Base-by-base conservation (phyloP, 2,888 invertebrate genomes). In the Agrilus biguttatus region DNA sequence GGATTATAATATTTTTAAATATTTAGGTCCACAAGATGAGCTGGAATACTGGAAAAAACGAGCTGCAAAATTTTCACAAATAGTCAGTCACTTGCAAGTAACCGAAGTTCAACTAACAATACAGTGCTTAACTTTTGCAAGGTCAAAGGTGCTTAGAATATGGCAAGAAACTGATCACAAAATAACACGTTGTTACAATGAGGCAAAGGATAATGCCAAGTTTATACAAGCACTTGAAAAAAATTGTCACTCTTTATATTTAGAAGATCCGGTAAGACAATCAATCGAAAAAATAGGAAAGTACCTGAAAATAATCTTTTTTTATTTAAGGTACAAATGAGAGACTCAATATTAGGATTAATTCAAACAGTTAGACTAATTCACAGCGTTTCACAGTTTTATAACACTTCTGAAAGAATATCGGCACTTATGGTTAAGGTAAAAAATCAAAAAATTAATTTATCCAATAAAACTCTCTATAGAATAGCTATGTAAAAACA, bases 381-480 rank as follows among this genome's bases (percentile, higher is more conserved):
- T 55, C 91, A 95, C 61, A 89, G 86, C 58, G 90, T 95, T 5
- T 95, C 95, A 0, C 85, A 89, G 61, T 95, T 91, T 66, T 96
- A 95, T 61, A 95, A 95, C 59, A 95, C 95, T 0, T 91, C 93
- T 0, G 95, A 96, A 67, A 77, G 93, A 55, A 93, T 93, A 45
- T 95, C 93, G 1, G 91, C 93, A 0, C 71, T 96, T 13, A 91
- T 96, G 84, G 91, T 96, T 36, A 96, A 96, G 76, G 86, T 85
- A 65, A 28, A 8, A 5, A 21, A 21, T 21, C 21, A 21, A 2
- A 21, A 21, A 21, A 21, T 17, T 17, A 17, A 17, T 17, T 3
- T 17, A 17, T 17, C 17, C 17, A 17, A n/a, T n/a, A n/a, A n/a
- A n/a, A n/a, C n/a, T n/a, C n/a, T n/a, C n/a, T n/a, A n/a, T n/a